Conservation (phyloP, 2,888 invertebrate species). For the Leptodirus hochenwartii region DNA sequence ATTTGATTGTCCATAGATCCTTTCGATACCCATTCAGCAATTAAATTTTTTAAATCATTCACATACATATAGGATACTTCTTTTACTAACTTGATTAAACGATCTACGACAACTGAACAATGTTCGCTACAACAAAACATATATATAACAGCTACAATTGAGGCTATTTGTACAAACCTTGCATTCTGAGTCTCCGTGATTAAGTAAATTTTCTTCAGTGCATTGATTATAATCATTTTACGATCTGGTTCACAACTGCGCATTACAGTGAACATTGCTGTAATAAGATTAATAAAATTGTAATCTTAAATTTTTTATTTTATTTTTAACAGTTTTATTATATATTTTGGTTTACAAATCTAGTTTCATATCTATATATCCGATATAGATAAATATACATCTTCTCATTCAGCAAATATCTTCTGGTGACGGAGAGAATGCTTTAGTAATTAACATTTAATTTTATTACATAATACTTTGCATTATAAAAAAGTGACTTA, state of each 20-base stretch:
- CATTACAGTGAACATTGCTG: constrained; percentile 59
- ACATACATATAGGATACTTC: constrained; percentile 38
- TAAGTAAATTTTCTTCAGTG: constrained; percentile 56
- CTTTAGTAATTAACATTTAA: too few relatives aligned
- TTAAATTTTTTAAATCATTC: constrained; percentile 39
- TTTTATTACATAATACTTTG: too few relatives aligned
- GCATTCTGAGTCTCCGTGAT: constrained; percentile 31
- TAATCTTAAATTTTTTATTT: too few relatives aligned
- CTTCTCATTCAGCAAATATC: too few relatives aligned
- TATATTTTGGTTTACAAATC: too few relatives aligned
- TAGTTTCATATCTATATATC: too few relatives aligned
- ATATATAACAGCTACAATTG: too few relatives aligned
- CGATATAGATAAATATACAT: too few relatives aligned
- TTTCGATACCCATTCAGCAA: constrained; percentile 39
- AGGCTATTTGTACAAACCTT: constrained; percentile 24
- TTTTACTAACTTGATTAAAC: constrained; percentile 35
- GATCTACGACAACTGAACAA: constrained; percentile 35
- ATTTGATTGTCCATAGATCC: constrained; percentile 36
- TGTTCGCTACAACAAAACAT: constrained; percentile 26
- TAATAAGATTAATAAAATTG: too few relatives aligned
- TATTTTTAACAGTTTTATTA: too few relatives aligned
- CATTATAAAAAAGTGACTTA: too few relatives aligned
- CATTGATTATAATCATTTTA: constrained; percentile 56
- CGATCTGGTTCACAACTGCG: constrained; percentile 62
- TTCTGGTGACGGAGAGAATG: too few relatives aligned